phyloP scores from a whole-genome alignment of 2,113 vertebrate species.

The Heterotis niloticus region DNA sequence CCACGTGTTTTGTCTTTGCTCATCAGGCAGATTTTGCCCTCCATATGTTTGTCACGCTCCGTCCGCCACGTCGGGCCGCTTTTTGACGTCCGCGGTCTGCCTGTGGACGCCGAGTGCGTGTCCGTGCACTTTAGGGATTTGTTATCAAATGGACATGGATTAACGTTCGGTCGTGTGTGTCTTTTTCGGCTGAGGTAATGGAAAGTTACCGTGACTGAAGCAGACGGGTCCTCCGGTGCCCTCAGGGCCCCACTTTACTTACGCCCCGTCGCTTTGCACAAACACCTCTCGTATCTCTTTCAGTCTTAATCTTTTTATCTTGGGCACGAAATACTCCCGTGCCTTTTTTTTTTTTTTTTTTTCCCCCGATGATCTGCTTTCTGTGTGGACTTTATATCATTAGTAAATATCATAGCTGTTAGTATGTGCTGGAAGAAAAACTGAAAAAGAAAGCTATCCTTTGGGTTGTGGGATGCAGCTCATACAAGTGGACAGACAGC shows the following conservation, averaged over 20 bases:
- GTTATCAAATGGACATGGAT: neutral
- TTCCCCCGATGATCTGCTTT: neutral
- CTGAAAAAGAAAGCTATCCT: too few relatives aligned
- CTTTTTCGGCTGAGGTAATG: constrained; percentile 13
- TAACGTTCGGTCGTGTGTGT: neutral
- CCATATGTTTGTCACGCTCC: neutral
- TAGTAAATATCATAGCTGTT: neutral
- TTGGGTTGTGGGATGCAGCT: too few relatives aligned
- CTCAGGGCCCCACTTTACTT: neutral
- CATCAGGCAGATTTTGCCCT: too few relatives aligned
- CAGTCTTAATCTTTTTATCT: neutral
- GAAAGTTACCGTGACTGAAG: neutral
- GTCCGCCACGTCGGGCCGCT: neutral
- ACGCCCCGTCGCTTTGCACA: neutral
- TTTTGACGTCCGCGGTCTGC: neutral
- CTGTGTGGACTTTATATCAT: neutral
- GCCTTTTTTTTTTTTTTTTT: too few relatives aligned
- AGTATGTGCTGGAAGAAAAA: neutral
- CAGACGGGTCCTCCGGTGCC: neutral
- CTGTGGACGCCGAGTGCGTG: neutral
- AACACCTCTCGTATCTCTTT: neutral
- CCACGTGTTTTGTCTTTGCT: too few relatives aligned
- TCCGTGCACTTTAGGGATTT: neutral
- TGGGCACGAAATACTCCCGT: neutral
- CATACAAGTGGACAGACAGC: too few relatives aligned